Conservation (phyloP, 2,113 vertebrate species). For the Cyprinus carpio region DNA sequence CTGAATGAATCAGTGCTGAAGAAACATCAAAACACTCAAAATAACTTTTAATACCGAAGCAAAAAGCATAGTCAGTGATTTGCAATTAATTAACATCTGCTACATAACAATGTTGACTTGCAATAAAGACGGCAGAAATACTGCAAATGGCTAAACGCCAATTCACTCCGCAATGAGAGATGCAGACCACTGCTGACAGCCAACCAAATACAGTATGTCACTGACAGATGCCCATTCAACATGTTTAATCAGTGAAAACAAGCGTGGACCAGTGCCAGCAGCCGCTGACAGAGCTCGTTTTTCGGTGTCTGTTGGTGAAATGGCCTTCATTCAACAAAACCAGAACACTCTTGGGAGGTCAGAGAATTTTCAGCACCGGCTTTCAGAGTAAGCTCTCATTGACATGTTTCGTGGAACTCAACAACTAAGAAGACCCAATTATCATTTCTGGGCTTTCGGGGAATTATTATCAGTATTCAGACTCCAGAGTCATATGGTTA, state of each 20-base stretch:
- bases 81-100: not conserved
- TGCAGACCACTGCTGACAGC: too few relatives aligned
- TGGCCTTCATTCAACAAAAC: not conserved
- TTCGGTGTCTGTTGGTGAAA: too few relatives aligned
- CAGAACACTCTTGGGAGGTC: not conserved
- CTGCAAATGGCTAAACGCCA: not conserved
- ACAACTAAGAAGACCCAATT: not conserved
- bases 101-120: not conserved
- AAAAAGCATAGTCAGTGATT: too few relatives aligned
- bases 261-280: too few relatives aligned
- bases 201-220: too few relatives aligned
- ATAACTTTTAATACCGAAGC: too few relatives aligned
- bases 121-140: not conserved
- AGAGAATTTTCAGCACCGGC: not conserved
- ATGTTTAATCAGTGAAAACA: too few relatives aligned
- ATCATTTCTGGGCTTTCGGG: not conserved
- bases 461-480: not conserved
- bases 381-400: not conserved
- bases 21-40: too few relatives aligned
- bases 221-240: too few relatives aligned
- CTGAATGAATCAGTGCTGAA: too few relatives aligned
- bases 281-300: too few relatives aligned
- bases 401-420: not conserved
- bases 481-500: constrained; percentile 22
- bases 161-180: too few relatives aligned